These are phyloP conservation scores for Megaleporinus macrocephalus DNA, from an alignment of 2,113 vertebrate genomes.

Conservation along the genomic window DNA sequence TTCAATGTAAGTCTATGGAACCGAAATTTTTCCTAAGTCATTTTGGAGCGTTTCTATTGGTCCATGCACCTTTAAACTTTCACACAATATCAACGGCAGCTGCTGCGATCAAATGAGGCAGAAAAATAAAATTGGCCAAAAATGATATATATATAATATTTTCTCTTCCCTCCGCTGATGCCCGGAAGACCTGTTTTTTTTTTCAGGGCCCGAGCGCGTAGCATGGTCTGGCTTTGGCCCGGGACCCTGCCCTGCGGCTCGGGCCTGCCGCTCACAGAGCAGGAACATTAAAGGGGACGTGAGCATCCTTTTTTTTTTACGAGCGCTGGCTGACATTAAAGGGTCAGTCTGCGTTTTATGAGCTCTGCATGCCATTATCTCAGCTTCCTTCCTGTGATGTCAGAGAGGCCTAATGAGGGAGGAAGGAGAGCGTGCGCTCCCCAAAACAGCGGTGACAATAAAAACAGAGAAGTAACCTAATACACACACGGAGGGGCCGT, in stretches of 20 bases:
- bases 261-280: not conserved
- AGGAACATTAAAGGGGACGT: slow-evolving; percentile 4
- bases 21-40: no score
- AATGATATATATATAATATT: no score
- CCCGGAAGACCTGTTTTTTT: not conserved
- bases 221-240: not conserved
- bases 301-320: not conserved
- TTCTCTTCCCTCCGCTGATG: not conserved
- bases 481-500: not conserved
- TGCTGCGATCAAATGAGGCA: no score
- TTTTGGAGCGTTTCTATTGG: no score
- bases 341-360: not conserved
- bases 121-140: no score
- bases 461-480: not conserved
- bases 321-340: slow-evolving; percentile 19
- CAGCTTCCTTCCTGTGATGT: slow-evolving; percentile 71
- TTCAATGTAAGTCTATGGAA: no score
- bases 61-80: no score
- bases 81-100: no score
- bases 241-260: slow-evolving; percentile 17
- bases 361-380: slow-evolving; percentile 60
- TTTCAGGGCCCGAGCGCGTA: not conserved
- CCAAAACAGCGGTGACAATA: slow-evolving; percentile 63
- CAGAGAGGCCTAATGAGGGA: slow-evolving; percentile 66
- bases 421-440: slow-evolving; percentile 58